Evolutionary conservation across 2,113 vertebrate species (phyloP).

Genomic region (Pseudorectes ferrugineus): DNA sequence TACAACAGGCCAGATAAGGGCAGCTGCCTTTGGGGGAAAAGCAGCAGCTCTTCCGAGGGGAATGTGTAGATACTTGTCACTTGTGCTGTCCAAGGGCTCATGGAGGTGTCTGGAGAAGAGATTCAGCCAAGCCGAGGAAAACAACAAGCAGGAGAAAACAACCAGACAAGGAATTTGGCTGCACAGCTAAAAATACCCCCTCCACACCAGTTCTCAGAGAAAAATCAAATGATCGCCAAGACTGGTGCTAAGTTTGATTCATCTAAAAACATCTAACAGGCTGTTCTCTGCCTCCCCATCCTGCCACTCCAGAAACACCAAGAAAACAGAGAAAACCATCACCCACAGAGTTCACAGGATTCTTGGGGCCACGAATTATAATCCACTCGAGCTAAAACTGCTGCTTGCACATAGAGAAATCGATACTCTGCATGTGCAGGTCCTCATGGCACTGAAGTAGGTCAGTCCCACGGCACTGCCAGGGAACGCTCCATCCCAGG

Average conservation of each 20-base stretch:
- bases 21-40: neutral
- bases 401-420: neutral
- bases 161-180: neutral
- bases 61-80: neutral
- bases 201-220: neutral
- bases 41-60: neutral
- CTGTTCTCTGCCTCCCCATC: neutral
- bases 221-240: neutral
- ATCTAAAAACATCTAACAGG: neutral
- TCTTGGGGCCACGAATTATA: neutral
- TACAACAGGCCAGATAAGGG: neutral
- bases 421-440: neutral
- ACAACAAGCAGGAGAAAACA: neutral
- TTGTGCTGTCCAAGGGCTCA: neutral
- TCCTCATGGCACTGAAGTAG: neutral
- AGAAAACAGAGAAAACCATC: neutral
- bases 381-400: neutral
- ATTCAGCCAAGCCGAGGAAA: neutral
- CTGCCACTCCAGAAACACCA: neutral
- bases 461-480: neutral
- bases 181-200: neutral
- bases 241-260: neutral
- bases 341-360: neutral
- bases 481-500: neutral
- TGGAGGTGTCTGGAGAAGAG: neutral